Evolutionary conservation across 64 coral and sea anemone genomes (phyloP), one percentile per base, ranked within the genome.

Genomic region (Montipora cactus): DNA sequence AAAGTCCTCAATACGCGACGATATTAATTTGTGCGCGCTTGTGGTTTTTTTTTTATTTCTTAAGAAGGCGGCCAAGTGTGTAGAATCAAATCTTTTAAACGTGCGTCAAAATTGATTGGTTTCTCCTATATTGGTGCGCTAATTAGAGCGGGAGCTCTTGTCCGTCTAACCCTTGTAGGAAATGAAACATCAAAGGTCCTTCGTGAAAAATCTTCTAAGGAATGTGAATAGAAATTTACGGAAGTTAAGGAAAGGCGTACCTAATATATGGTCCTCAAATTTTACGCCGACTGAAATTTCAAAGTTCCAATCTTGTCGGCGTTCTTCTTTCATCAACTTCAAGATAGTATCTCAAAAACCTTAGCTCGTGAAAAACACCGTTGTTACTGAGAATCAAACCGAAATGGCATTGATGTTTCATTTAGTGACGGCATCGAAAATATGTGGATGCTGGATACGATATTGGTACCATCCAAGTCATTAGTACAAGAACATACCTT

Each of bases 401-500:
- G 4, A 5, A 71, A 23, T 5, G 5, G 5, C 5, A 7, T 8
- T 71, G 18, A 15, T 71, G 14, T 71, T 21, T 64, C 13, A 37
- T 47, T 76, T 46, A 47, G 25, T 49, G 6, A 78, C 13, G 76
- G 28, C 8, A 76, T 46, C 11, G 4, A 76, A 14, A 14, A 76
- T 3, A 15, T 8, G 46, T 16, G 45, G 0, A 12, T 2, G 16
- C 15, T 46, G 23, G 16, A 50, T 45, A 47, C 23, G 44, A 76
- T 78, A 78, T 78, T 49, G 76, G 64, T 28, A 64, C 23, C 4
- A 18, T 16, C 12, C 20, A 15, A 45, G 46, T 89, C 61, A 64
- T 73, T 6, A 64, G 21, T 25, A 28, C 69, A 79, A 58, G 20
- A 28, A 81, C 95, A 89, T 82, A 99, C 98, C 57, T 96, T 94